Evolutionary conservation across 2,888 invertebrate genomes (phyloP).

Genomic region (Epirrita christyi): DNA sequence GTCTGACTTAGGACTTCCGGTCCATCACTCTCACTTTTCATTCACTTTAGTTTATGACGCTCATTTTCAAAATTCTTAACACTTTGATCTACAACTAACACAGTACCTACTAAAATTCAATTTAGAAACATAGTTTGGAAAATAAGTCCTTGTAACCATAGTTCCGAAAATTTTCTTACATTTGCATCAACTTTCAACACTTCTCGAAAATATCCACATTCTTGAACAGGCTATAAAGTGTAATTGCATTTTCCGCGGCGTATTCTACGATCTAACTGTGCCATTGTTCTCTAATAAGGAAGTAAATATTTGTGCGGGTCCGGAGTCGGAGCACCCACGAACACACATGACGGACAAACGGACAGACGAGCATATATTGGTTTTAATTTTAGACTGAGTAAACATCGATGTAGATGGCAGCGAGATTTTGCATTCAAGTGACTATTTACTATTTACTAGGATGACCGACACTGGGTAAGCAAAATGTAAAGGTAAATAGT

Average conservation of each 20-base stretch:
- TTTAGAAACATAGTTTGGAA: background rate
- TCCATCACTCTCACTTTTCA: slow-evolving; percentile 54
- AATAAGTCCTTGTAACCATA: background rate
- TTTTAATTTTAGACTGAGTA: slow-evolving; percentile 25
- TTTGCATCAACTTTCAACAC: background rate
- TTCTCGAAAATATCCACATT: slow-evolving; percentile 21
- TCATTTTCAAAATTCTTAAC: slow-evolving; percentile 50
- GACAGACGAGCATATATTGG: slow-evolving; percentile 20
- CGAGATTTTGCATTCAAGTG: slow-evolving; percentile 12
- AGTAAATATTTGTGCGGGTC: slow-evolving; percentile 76
- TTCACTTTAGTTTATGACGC: slow-evolving; percentile 54
- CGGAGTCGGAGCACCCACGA: slow-evolving; percentile 36
- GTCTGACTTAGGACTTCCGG: slow-evolving; percentile 63
- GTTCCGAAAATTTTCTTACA: background rate
- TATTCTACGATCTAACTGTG: slow-evolving; percentile 67
- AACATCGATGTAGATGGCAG: slow-evolving; percentile 6
- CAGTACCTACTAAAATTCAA: slow-evolving; percentile 33
- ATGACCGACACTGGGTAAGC: background rate
- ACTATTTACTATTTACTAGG: slow-evolving; percentile 1
- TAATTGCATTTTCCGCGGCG: slow-evolving; percentile 55
- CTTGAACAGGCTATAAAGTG: slow-evolving; percentile 14
- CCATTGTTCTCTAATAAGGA: slow-evolving; percentile 81
- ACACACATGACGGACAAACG: slow-evolving; percentile 19
- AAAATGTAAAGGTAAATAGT: too few relatives aligned
- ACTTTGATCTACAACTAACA: slow-evolving; percentile 57